Evolutionary conservation across 2,888 invertebrate genomes (phyloP), one percentile per base, ranked within the genome.

Genomic region (Ichneumoninae sp.): DNA sequence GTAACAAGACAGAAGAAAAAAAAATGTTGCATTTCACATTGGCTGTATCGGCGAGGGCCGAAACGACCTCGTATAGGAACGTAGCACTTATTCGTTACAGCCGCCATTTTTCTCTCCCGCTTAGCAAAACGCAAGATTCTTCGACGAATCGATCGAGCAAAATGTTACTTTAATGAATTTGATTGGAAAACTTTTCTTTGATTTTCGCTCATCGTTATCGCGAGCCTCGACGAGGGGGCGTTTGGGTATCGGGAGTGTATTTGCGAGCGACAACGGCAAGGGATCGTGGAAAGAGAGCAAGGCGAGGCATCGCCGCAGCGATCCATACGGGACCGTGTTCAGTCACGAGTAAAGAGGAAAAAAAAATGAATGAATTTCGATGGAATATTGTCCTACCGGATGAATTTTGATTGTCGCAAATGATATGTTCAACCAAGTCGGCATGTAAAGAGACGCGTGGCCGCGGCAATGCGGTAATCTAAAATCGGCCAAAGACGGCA

Each of bases 1-100:
- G 91, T 66, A 91, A 91, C 83, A 83, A 89, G 40, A 86, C 6
- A 84, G 77, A 50, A 80, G 87, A 90, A 87, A 89, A 86, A 87
- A 89, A 86, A 86, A 88, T 50, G 84, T 82, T 84, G 78, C 54
- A 82, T 78, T 54, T 33, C 30, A 33, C 62, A 62, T 62, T 8
- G 62, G 26, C 7, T 33, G 10, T 33, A n/a, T 52, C 3, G 30
- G n/a, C 16, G 62, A 62, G 1, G 60, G 16, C n/a, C 13, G 16
- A 16, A 16, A 30, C 16, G 30, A 33, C 62, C 62, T 62, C 62
- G 3, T 19, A 33, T n/a, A 33, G 16, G 30, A 26, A 30, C 62
- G 16, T 47, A 47, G 44, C 62, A 62, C 62, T 62, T 16, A 7
- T 62, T 62, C 30, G 22, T 57, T 26, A 62, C 6, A 62, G 62